Evolutionary conservation across 2,113 vertebrate species (phyloP).

Genomic region (Elachura formosa): DNA sequence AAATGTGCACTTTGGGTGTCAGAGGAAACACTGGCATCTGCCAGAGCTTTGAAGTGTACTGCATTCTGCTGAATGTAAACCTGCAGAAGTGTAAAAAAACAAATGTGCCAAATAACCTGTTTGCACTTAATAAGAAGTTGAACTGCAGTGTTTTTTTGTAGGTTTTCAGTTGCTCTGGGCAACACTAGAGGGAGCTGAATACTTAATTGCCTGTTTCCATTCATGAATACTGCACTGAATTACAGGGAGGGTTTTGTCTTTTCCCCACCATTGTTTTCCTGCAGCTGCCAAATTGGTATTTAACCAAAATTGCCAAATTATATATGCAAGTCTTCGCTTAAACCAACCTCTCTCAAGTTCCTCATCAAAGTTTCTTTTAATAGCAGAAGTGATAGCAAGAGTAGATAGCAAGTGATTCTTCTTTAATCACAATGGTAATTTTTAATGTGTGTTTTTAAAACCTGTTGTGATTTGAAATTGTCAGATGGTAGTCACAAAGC

Average conservation of each 20-base stretch:
- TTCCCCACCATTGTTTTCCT: background rate
- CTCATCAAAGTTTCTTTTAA: background rate
- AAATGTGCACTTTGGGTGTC: background rate
- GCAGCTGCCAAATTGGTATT: background rate
- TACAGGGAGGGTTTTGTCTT: background rate
- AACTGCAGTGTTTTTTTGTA: background rate
- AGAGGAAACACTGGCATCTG: background rate
- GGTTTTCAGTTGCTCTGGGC: background rate
- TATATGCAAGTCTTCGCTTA: background rate
- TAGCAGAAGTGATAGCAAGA: background rate
- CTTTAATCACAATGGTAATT: background rate
- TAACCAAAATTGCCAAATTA: background rate
- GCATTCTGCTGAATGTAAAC: background rate
- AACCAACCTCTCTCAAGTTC: background rate
- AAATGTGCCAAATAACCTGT: background rate
- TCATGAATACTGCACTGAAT: background rate
- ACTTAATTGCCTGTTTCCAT: background rate
- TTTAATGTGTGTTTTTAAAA: background rate
- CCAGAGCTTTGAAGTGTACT: background rate
- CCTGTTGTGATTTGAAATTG: background rate
- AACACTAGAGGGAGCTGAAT: constrained; percentile 48
- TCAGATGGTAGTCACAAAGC: background rate
- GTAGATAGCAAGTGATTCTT: background rate
- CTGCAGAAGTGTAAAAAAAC: background rate
- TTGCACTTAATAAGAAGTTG: background rate